These are phyloP conservation scores for Drosophila colorata DNA, from an alignment of 2,888 invertebrate genomes.

Conservation along the genomic window DNA sequence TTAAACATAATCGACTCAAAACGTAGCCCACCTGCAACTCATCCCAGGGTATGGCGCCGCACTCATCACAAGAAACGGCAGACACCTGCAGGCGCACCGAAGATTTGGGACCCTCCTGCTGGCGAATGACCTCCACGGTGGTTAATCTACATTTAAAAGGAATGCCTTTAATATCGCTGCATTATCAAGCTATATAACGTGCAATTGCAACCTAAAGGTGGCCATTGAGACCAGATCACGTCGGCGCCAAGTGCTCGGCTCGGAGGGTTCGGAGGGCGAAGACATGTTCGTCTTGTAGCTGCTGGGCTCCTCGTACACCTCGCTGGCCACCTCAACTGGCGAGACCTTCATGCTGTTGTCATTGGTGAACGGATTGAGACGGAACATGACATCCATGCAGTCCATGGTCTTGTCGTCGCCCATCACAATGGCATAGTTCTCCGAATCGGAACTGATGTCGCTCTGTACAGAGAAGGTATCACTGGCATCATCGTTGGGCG, in stretches of 20 bases:
- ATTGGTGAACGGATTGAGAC: conserved; percentile 85
- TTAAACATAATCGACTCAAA: not conserved
- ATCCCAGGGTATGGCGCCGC: conserved; percentile 95
- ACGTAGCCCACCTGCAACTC: conserved; percentile 92
- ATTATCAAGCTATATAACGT: not conserved
- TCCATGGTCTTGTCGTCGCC: conserved; percentile 89
- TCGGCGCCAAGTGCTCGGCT: conserved; percentile 91
- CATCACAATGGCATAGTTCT: conserved; percentile 92
- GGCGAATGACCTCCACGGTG: conserved; percentile 90
- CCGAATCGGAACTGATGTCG: conserved; percentile 95
- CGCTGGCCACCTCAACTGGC: conserved; percentile 92
- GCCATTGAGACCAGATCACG: conserved; percentile 90
- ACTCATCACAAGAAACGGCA: conserved; percentile 92
- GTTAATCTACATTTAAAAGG: conserved; percentile 88
- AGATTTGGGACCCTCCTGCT: conserved; percentile 89
- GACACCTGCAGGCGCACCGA: conserved; percentile 89
- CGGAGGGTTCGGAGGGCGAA: conserved; percentile 93
- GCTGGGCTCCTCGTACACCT: conserved; percentile 91
- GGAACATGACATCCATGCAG: conserved; percentile 90
- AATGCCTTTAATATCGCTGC: conserved; percentile 22
- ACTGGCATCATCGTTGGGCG: conserved; percentile 89
- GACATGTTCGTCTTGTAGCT: conserved; percentile 88
- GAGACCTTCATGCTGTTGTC: conserved; percentile 85
- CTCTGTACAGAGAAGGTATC: conserved; percentile 91
- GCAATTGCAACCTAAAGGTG: conserved; percentile 82